Base-by-base conservation (phyloP, 2,113 vertebrate genomes). In the Ptyas mucosa region DNA sequence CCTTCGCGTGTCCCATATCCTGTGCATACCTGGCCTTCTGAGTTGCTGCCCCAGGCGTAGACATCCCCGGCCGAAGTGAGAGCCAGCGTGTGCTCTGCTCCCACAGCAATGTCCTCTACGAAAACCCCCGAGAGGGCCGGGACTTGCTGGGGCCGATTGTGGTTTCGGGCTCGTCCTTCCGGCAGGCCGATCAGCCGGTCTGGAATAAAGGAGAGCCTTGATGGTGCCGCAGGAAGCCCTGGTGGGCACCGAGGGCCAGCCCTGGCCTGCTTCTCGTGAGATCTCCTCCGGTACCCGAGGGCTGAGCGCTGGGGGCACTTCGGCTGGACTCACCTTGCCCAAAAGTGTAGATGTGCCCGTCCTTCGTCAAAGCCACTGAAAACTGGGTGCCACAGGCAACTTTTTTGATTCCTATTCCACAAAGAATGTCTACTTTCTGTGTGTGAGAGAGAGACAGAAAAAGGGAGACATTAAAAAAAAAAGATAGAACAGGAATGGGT, bases 341-440 rank as follows among this genome's bases (percentile, higher is more conserved):
- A 95, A 98, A 98, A 46, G 98, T 98, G 93, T 98, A 98, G 0
- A 98, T 98, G 0, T 98, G 98, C 29, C 98, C 98, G 93, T 98
- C 98, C 96, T 98, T 98, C 15, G 98, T 98, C 94, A 98, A 93
- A 0, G 98, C 98, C 94, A 98, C 98, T 39, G 98, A 98, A 96
- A 98, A 98, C 15, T 98, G 98, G 61, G 98, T 98, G 95, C 98
- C 98, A 97, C 98, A 98, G 53, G 98, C 98, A 90, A 98, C 98
- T 85, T 98, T 98, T 95, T 98, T 98, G 0, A 98, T 98, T 96
- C 98, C 98, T 95, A 98, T 97, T 94, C 98, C 98, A 96, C 98
- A 98, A 61, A 98, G 98, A 92, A 98, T 97, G 96, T 98, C 98
- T 85, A 98, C 98, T 97, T 98, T 98, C 98, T 98, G 94, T 69